A percentile compares a stretch with the other conserved stretches of the same genome.
Conservation (phyloP, 2,888 invertebrate species). For the Choreutis nemorana region DNA sequence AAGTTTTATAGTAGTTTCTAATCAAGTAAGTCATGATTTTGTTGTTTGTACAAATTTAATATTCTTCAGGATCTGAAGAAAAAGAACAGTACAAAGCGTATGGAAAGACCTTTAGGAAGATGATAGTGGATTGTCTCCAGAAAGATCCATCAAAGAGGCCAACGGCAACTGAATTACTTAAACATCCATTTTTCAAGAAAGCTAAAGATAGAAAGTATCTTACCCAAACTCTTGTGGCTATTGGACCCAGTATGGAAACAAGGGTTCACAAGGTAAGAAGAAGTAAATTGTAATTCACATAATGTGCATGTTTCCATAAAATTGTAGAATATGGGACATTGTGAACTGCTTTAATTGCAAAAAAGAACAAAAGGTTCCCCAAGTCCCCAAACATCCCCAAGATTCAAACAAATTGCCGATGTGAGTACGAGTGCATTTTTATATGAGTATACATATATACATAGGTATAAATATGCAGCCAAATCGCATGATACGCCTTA, state of each 20-base stretch:
- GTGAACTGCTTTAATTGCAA: too few relatives aligned
- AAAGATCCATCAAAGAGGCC: conserved; percentile 95
- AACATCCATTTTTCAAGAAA: conserved; percentile 98
- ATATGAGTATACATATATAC: too few relatives aligned
- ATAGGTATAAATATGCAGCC: too few relatives aligned
- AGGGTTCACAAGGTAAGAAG: conserved; percentile 91
- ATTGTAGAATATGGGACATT: too few relatives aligned
- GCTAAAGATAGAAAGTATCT: conserved; percentile 93
- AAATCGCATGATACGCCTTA: too few relatives aligned
- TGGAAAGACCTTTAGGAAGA: conserved; percentile 96
- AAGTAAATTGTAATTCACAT: not conserved
- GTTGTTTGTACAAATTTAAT: conserved; percentile 4
- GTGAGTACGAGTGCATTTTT: too few relatives aligned
- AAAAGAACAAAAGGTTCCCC: too few relatives aligned
- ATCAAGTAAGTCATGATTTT: too few relatives aligned
- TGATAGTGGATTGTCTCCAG: conserved; percentile 96
- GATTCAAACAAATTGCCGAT: too few relatives aligned
- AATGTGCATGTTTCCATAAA: not conserved
- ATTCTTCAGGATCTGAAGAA: conserved; percentile 77
- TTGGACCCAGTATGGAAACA: conserved; percentile 88
- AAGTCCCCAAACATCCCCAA: too few relatives aligned
- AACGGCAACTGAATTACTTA: conserved; percentile 92
- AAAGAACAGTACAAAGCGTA: conserved; percentile 98
- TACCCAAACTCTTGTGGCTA: conserved; percentile 83
- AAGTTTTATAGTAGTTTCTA: too few relatives aligned